These are phyloP conservation scores for Amblyjoppa fuscipennis DNA, from an alignment of 2,888 invertebrate species.

Conservation along the genomic window DNA sequence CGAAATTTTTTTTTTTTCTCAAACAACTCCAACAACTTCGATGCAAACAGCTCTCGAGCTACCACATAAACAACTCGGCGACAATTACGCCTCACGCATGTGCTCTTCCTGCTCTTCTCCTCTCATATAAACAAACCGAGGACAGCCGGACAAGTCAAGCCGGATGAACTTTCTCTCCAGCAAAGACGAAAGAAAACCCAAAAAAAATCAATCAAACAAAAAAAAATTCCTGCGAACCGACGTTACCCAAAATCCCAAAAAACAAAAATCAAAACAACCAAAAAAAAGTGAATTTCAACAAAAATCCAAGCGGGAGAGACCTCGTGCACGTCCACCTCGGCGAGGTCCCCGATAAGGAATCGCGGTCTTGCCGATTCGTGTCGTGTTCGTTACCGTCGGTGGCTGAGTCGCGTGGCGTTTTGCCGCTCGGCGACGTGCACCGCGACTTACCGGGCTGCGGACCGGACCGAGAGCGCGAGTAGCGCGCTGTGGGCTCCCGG, in stretches of 20 bases:
- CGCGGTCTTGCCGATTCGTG: conserved; percentile 57
- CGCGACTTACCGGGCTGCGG: conserved; percentile 54
- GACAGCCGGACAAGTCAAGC: neutral
- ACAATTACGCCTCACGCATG: too few relatives aligned
- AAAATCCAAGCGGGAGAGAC: conserved; percentile 8
- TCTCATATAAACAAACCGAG: neutral
- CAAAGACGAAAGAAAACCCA: neutral
- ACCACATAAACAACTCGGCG: too few relatives aligned
- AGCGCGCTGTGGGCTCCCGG: conserved; percentile 34
- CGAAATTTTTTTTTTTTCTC: neutral
- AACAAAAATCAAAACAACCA: neutral
- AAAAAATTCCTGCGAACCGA: neutral
- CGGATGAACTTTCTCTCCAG: neutral
- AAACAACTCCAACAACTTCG: neutral
- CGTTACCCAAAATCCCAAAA: neutral
- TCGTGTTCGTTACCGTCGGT: conserved; percentile 74
- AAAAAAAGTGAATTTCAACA: neutral
- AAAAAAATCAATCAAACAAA: neutral
- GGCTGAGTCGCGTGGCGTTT: conserved; percentile 78
- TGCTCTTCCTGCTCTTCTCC: too few relatives aligned
- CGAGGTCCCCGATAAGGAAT: conserved; percentile 52
- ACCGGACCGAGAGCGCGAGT: conserved; percentile 42
- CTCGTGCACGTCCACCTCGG: conserved; percentile 36
- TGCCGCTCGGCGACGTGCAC: conserved; percentile 72
- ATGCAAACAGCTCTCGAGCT: neutral